Evolutionary conservation across 2,113 vertebrate genomes (phyloP).

Genomic region (Saimiri boliviensis): DNA sequence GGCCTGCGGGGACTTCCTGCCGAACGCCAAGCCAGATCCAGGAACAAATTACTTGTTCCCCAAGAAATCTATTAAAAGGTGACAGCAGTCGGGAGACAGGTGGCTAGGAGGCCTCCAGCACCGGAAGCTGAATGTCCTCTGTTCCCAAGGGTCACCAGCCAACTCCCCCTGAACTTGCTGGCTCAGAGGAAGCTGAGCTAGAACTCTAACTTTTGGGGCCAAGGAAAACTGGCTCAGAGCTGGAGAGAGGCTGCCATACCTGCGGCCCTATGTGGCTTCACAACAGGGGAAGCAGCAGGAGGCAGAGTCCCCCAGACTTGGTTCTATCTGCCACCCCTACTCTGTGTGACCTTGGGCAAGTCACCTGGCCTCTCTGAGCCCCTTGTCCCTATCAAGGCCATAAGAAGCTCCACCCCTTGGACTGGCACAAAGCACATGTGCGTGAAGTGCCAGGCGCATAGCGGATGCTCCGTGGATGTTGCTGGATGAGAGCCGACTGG

Average conservation of each 20-base stretch:
- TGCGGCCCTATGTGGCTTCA: background rate
- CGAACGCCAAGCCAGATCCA: background rate
- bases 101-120: background rate
- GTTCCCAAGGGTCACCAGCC: conserved; percentile 5
- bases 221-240: background rate
- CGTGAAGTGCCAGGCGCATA: background rate
- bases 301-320: background rate
- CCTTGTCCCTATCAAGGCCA: background rate
- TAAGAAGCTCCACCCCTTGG: background rate
- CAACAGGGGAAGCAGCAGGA: background rate
- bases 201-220: background rate
- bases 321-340: background rate
- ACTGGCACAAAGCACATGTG: background rate
- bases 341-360: background rate
- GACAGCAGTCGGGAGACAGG: conserved; percentile 53
- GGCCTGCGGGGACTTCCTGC: conserved; percentile 74
- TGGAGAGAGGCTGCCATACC: background rate
- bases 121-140: conserved; percentile 39
- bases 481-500: background rate
- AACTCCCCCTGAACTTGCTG: background rate
- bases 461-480: background rate
- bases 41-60: conserved; percentile 77
- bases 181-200: background rate
- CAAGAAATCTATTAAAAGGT: conserved; percentile 80
- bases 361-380: background rate